These are phyloP conservation scores for Montipora efflorescens DNA, from an alignment of 64 coral and sea anemone genomes.

Conservation along the genomic window DNA sequence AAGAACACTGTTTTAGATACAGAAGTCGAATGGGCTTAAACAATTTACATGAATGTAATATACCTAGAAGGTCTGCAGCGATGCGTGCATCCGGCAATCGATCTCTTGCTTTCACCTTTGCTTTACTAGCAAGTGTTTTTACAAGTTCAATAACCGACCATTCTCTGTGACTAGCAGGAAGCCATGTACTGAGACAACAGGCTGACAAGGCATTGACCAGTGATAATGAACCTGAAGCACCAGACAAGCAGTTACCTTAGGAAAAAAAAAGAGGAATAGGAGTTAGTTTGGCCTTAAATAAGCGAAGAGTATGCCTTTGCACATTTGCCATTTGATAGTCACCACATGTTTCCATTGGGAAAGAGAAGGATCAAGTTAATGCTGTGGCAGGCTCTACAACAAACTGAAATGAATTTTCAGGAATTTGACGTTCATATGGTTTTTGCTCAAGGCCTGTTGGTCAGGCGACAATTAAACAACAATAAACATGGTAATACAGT, in stretches of 20 bases:
- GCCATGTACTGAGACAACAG: constrained; percentile 78
- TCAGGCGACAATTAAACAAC: background rate
- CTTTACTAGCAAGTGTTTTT: constrained; percentile 72
- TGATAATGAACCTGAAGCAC: constrained; percentile 48
- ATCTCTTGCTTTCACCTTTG: constrained; percentile 37
- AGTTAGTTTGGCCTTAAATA: background rate
- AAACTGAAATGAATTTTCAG: no score
- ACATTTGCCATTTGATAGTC: no score
- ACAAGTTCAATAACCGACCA: constrained; percentile 89
- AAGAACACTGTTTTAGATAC: no score
- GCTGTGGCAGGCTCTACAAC: background rate
- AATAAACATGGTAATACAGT: background rate
- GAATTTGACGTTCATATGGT: background rate
- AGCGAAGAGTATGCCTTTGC: no score
- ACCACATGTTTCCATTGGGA: no score
- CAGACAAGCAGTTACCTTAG: background rate
- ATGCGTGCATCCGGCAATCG: background rate
- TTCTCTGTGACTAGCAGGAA: constrained; percentile 71
- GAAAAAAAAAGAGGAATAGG: background rate
- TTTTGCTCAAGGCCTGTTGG: background rate
- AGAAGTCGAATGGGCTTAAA: no score
- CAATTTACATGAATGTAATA: background rate
- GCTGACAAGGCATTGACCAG: constrained; percentile 88
- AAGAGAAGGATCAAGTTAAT: background rate
- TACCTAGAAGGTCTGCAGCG: constrained; percentile 35